Evolutionary conservation across 2,888 invertebrate species (phyloP).

Genomic region (Xestia sexstrigata): DNA sequence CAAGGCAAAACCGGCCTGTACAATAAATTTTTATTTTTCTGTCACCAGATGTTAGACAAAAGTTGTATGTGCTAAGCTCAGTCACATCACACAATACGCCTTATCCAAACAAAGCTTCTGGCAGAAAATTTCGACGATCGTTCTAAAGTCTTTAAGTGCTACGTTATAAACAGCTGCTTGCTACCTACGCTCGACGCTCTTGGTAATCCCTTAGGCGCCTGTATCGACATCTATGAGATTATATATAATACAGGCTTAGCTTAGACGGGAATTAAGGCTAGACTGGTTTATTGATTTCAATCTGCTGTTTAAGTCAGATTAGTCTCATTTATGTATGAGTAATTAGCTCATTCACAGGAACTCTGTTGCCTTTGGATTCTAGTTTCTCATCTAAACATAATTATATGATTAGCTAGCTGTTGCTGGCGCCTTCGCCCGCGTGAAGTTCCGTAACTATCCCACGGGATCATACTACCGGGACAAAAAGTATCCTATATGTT

Average conservation of each 20-base stretch:
- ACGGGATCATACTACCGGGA: too few relatives aligned
- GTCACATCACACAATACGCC: slow-evolving; percentile 29
- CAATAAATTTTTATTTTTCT: background rate
- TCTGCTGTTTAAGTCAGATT: slow-evolving; percentile 5
- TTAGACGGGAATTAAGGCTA: slow-evolving; percentile 31
- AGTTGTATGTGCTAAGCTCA: background rate
- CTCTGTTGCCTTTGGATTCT: background rate
- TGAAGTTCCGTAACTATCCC: too few relatives aligned
- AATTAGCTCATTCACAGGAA: background rate
- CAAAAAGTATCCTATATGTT: too few relatives aligned
- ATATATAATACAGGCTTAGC: slow-evolving; percentile 25
- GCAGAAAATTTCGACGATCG: slow-evolving; percentile 36
- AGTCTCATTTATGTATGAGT: slow-evolving; percentile 1
- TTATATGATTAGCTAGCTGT: too few relatives aligned
- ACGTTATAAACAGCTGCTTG: slow-evolving; percentile 54
- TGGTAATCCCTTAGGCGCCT: slow-evolving; percentile 39
- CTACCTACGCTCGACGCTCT: slow-evolving; percentile 19
- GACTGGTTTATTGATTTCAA: slow-evolving; percentile 27
- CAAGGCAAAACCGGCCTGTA: background rate
- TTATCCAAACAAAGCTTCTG: slow-evolving; percentile 36
- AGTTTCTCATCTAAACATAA: background rate
- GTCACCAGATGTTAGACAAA: background rate
- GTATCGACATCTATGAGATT: slow-evolving; percentile 48
- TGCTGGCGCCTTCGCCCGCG: too few relatives aligned
- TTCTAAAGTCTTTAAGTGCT: slow-evolving; percentile 42